Percentiles rank a stretch among this genome's conserved stretches.
Evolutionary conservation across 2,113 vertebrate genomes (phyloP).

Genomic region (Sminthopsis crassicaudata): DNA sequence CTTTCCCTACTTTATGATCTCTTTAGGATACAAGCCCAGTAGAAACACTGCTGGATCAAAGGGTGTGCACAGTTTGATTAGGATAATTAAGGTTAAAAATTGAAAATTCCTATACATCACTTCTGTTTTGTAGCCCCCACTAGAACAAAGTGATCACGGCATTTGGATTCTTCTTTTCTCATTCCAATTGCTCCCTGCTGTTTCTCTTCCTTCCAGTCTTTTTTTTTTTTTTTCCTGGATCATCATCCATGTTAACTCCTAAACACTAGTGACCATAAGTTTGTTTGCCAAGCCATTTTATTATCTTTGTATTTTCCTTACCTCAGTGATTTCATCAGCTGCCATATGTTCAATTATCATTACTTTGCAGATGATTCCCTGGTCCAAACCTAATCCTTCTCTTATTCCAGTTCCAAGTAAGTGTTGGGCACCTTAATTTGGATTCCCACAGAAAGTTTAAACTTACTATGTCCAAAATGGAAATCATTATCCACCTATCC

Average conservation of each 20-base stretch:
- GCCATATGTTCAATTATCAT: not conserved
- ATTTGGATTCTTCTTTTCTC: not conserved
- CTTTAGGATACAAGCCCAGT: too few species aligned
- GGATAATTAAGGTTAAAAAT: not conserved
- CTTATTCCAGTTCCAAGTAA: not conserved
- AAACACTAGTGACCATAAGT: not conserved
- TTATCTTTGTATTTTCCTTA: not conserved
- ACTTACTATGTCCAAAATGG: not conserved
- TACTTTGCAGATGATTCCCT: not conserved
- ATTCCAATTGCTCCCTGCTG: not conserved
- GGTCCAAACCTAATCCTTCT: not conserved
- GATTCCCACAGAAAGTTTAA: not conserved
- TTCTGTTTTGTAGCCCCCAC: not conserved
- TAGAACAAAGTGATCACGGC: not conserved
- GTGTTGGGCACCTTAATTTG: not conserved
- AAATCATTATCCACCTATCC: not conserved
- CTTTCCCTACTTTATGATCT: too few species aligned
- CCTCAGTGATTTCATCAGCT: not conserved
- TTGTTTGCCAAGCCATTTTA: not conserved
- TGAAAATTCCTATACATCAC: not conserved
- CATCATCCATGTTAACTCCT: not conserved
- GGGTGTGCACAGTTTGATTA: too few species aligned
- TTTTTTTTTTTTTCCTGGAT: too few species aligned
- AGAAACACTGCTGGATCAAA: too few species aligned
- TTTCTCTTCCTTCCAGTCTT: not conserved